A percentile compares a stretch with the other conserved stretches of the same genome.
These are phyloP conservation scores for Fregetta grallaria DNA, from an alignment of 2,113 vertebrate genomes.

Conservation along the genomic window DNA sequence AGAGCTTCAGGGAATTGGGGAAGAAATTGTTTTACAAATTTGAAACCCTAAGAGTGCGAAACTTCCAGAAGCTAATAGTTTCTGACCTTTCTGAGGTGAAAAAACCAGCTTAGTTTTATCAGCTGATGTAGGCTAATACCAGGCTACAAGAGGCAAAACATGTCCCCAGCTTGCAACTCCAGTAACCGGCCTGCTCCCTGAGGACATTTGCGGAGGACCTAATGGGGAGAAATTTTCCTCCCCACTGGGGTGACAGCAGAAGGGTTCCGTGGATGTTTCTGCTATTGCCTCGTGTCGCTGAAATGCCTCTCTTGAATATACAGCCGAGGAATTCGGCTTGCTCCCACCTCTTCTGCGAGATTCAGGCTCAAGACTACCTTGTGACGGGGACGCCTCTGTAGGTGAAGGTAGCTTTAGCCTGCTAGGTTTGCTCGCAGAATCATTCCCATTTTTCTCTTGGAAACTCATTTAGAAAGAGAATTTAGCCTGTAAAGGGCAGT, in stretches of 20 bases:
- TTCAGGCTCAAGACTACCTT: neutral
- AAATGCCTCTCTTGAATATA: neutral
- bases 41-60: constrained; percentile 7
- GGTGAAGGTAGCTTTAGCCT: neutral
- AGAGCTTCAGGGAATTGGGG: constrained; percentile 13
- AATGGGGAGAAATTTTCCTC: neutral
- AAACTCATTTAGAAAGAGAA: neutral
- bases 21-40: constrained; percentile 36
- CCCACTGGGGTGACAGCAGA: neutral
- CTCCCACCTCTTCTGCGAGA: neutral
- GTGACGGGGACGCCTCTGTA: neutral
- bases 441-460: neutral
- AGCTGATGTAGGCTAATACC: neutral
- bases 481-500: neutral
- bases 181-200: neutral
- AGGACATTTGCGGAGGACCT: neutral
- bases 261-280: neutral
- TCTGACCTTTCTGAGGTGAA: constrained; percentile 34
- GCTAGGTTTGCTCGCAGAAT: neutral
- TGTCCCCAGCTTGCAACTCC: neutral
- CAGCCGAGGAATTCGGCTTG: neutral
- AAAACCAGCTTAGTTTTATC: neutral
- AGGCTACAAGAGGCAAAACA: neutral
- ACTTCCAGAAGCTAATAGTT: constrained; percentile 52
- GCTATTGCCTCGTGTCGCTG: neutral